Base-by-base conservation (phyloP, 2,113 vertebrate species). In the Scytalopus superciliaris region DNA sequence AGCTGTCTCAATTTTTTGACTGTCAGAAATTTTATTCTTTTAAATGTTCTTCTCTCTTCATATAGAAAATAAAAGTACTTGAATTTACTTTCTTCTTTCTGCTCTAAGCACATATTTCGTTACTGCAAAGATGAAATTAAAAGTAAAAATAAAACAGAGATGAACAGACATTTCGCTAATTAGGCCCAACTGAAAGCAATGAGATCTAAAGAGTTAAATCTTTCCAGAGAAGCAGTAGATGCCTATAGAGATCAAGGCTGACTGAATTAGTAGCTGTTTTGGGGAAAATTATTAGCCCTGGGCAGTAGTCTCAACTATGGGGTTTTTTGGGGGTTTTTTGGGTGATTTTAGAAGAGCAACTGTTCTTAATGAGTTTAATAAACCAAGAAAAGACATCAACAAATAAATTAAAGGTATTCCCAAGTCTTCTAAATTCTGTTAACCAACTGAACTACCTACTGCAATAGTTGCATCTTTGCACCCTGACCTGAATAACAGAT, bases 251-350 rank as follows among this genome's bases (percentile, higher is more conserved):
- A 87, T 96, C 79, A 97, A 95, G 74, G 79, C 1, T 96, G 83
- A 92, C 93, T 97, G 90, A 95, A 82, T 96, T 93, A 95, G 47
- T 95, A 90, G 49, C 14, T 87, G 42, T 18, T 92, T 95, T 95
- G 95, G 92, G 95, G 86, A 97, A 95, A 95, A 97, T 73, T 95
- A 75, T 96, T 96, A 93, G 63, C 89, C 93, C 59, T 97, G 7
- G 33, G 92, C 78, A 76, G 31, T 93, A 89, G 44, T 97, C 88
- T 97, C 17, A 49, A 94, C 69, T 92, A 91, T 37, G 64, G 18
- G 39, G 3, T 49, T 13, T 57, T 50, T 30, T 30, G 33, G 39
- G 10, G 22, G 45, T 22, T 47, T 47, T 49, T 49, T 49, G 47
- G 22, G 47, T n/a, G n/a, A n/a, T n/a, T 95, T 87, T 96, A 76